phyloP scores from a whole-genome alignment of 2,113 vertebrate genomes.

The Merops nubicus region DNA sequence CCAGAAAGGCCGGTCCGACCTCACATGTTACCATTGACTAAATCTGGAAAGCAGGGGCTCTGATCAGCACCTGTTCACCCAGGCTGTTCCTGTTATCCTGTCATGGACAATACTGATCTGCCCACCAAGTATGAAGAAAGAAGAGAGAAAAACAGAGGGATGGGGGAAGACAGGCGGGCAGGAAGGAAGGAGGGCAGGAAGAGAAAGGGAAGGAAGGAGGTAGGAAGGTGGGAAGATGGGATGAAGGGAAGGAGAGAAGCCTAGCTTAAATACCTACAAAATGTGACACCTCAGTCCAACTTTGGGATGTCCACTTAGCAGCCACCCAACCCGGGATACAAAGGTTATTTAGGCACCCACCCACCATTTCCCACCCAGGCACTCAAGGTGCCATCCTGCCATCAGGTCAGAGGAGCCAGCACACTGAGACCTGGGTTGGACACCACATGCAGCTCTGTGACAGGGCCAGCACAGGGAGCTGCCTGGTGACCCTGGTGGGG shows the following conservation, averaged over 20 bases:
- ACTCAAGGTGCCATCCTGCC: background rate
- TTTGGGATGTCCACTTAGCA: background rate
- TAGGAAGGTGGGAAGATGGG: background rate
- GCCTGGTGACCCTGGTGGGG: background rate
- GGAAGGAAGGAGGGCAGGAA: too few relatives aligned
- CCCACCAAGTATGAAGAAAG: background rate
- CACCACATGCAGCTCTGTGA: too few relatives aligned
- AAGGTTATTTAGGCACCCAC: background rate
- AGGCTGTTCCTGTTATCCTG: background rate
- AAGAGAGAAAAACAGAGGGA: background rate
- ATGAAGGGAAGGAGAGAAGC: background rate
- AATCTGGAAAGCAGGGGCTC: background rate
- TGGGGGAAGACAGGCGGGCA: background rate
- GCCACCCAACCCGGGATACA: background rate
- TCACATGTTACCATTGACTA: accelerated
- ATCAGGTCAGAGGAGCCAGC: accelerated
- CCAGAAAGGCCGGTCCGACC: background rate
- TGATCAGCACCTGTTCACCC: background rate
- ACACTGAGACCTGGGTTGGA: accelerated
- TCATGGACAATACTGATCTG: background rate
- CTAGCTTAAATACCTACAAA: background rate
- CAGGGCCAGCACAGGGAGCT: background rate
- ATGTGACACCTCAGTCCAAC: background rate
- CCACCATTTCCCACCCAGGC: too few relatives aligned
- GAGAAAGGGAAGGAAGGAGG: background rate